Percentiles rank a stretch among this genome's conserved stretches.
These are phyloP conservation scores for Cyanistes caeruleus DNA, from an alignment of 2,113 vertebrate species.

Conservation along the genomic window DNA sequence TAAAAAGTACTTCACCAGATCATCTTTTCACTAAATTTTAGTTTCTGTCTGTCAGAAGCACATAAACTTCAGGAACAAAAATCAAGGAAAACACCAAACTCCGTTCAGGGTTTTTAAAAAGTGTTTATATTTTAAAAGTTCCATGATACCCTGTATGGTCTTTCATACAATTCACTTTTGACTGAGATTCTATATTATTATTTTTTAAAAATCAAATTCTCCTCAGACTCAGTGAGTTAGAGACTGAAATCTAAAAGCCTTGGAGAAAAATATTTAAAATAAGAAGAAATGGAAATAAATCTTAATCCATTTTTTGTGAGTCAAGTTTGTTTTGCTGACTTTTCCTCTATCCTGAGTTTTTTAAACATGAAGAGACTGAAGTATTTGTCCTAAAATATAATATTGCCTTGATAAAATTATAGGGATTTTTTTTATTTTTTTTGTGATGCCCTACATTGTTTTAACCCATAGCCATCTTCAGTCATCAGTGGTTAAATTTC, in stretches of 20 bases:
- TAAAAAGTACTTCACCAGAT: not conserved
- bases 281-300: not conserved
- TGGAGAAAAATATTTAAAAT: constrained; percentile 59
- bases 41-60: constrained; percentile 32
- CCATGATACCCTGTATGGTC: not conserved
- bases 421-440: not conserved
- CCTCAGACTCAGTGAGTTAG: not conserved
- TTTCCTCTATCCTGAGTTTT: not conserved
- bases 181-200: not conserved
- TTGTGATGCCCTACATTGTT: not conserved
- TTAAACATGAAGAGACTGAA: not conserved
- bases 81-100: not conserved
- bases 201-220: not conserved
- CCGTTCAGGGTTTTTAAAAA: constrained; percentile 41
- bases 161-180: not conserved
- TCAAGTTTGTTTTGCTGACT: not conserved
- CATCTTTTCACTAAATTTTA: not conserved
- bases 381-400: not conserved
- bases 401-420: not conserved
- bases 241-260: constrained; percentile 32
- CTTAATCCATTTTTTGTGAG: not conserved
- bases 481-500: not conserved
- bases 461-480: not conserved
- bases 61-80: constrained; percentile 27
- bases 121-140: not conserved